Conservation (phyloP, 2,888 invertebrate genomes). For the Leucophenga maculata region DNA sequence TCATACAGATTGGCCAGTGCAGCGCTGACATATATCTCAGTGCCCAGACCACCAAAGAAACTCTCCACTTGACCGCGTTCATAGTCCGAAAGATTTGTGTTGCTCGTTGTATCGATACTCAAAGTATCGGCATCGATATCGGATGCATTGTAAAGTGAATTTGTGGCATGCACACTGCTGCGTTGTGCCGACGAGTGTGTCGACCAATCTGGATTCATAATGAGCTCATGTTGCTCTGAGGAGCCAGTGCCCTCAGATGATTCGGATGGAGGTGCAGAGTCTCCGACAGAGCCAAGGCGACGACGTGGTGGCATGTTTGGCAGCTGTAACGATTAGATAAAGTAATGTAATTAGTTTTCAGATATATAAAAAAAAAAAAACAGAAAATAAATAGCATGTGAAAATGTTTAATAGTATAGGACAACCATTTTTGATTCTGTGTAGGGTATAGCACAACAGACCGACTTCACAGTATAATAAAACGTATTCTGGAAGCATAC, state of each 20-base stretch:
- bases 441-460: too few species aligned
- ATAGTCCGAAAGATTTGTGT: slow-evolving; percentile 75
- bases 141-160: slow-evolving; percentile 68
- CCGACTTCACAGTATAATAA: too few species aligned
- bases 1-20: slow-evolving; percentile 83
- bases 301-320: slow-evolving; percentile 71
- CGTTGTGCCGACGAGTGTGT: slow-evolving; percentile 53
- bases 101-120: slow-evolving; percentile 70
- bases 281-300: slow-evolving; percentile 77
- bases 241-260: slow-evolving; percentile 75
- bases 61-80: slow-evolving; percentile 82
- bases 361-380: too few species aligned
- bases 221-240: slow-evolving; percentile 62
- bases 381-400: too few species aligned
- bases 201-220: slow-evolving; percentile 53
- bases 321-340: slow-evolving; percentile 52
- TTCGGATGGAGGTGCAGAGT: slow-evolving; percentile 74
- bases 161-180: slow-evolving; percentile 62
- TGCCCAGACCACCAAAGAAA: slow-evolving; percentile 83
- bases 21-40: slow-evolving; percentile 83
- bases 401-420: too few species aligned
- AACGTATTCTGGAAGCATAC: too few species aligned
- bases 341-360: slow-evolving; percentile 20
- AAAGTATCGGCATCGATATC: slow-evolving; percentile 70
- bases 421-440: too few species aligned